These are phyloP conservation scores for Melitaea athalia DNA, from an alignment of 2,888 invertebrate species.

Conservation along the genomic window DNA sequence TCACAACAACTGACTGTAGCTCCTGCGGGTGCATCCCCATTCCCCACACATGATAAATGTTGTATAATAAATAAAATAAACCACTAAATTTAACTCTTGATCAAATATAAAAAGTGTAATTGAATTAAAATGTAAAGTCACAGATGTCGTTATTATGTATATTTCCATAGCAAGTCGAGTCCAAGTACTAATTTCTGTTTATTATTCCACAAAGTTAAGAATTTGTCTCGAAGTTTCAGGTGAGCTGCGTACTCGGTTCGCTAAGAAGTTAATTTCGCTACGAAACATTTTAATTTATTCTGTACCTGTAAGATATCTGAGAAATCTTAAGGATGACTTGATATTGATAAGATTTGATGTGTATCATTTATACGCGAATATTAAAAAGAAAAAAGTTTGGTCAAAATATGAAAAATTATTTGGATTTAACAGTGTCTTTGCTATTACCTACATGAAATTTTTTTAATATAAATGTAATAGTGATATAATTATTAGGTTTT, in stretches of 20 bases:
- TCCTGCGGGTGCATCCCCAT: too few relatives aligned
- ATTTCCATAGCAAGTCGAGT: conserved; percentile 16
- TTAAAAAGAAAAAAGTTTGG: too few relatives aligned
- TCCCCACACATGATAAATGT: too few relatives aligned
- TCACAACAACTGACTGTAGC: too few relatives aligned
- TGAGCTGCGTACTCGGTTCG: conserved; percentile 28
- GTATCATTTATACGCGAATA: too few relatives aligned
- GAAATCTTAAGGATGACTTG: background rate
- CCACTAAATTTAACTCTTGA: too few relatives aligned
- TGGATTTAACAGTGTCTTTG: too few relatives aligned
- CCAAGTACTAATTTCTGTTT: conserved; percentile 33
- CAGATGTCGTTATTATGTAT: conserved; percentile 6
- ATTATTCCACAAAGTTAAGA: conserved; percentile 37
- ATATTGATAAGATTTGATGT: background rate
- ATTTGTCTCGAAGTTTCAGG: conserved; percentile 30
- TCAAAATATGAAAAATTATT: too few relatives aligned
- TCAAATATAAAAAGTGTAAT: background rate
- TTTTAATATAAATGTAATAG: too few relatives aligned
- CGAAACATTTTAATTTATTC: conserved; percentile 12
- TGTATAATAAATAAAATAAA: too few relatives aligned
- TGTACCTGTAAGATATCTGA: background rate
- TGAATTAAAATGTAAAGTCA: conserved; percentile 2
- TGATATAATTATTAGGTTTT: too few relatives aligned
- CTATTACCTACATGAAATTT: too few relatives aligned
- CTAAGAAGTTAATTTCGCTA: conserved; percentile 20